These are phyloP conservation scores for Heliconius sara DNA, from an alignment of 2,888 invertebrate genomes.

Conservation along the genomic window DNA sequence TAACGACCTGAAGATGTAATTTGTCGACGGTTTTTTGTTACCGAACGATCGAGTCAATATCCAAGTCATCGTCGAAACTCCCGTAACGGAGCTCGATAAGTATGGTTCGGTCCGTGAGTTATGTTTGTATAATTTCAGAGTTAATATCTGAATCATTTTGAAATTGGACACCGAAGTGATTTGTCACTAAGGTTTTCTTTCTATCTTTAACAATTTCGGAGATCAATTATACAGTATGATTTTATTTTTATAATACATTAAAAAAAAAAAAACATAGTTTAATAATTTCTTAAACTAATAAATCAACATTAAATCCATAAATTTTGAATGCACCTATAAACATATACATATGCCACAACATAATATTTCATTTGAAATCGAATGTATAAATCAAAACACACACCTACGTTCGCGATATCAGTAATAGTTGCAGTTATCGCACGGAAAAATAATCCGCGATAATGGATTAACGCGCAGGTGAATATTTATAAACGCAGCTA, in stretches of 20 bases:
- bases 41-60: conserved; percentile 50
- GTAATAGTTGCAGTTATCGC: conserved; percentile 72
- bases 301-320: neutral
- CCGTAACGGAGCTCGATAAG: conserved; percentile 50
- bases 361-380: conserved; percentile 10
- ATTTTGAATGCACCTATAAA: neutral
- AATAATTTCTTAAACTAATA: too few relatives aligned
- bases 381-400: conserved; percentile 9
- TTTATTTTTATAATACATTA: too few relatives aligned
- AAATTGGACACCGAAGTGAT: neutral
- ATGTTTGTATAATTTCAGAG: conserved; percentile 26
- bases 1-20: conserved; percentile 68
- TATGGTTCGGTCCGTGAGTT: conserved; percentile 36
- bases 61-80: conserved; percentile 49
- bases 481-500: conserved; percentile 79
- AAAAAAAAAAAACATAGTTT: too few relatives aligned
- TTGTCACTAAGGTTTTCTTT: neutral
- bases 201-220: neutral
- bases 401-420: conserved; percentile 51
- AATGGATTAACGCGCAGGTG: conserved; percentile 77
- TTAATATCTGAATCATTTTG: neutral
- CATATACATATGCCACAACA: too few relatives aligned
- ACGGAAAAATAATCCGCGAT: conserved; percentile 78
- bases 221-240: too few relatives aligned
- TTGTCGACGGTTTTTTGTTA: conserved; percentile 72